These are phyloP conservation scores for Channallabes apus DNA, from an alignment of 2,797 vertebrate species.

Conservation along the genomic window DNA sequence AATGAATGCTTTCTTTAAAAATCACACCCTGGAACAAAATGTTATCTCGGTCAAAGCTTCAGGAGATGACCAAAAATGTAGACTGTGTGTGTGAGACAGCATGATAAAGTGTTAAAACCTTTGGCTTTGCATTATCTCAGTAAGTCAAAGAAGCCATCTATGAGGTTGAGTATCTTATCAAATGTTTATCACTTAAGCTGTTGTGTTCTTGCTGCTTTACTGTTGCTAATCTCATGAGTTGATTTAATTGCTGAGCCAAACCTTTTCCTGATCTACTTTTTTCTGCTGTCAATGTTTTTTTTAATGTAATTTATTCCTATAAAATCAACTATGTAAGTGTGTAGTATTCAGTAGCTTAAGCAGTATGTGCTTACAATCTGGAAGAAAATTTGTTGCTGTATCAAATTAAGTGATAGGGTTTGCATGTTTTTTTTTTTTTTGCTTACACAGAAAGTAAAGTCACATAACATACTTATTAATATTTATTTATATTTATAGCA, in stretches of 20 bases:
- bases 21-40: too few relatives aligned
- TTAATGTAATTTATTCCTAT: neutral
- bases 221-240: neutral
- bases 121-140: slow-evolving; percentile 29
- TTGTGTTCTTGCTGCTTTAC: neutral
- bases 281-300: neutral
- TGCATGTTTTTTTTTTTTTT: neutral
- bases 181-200: slow-evolving; percentile 7
- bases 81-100: neutral
- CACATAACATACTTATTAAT: neutral
- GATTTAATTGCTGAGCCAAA: neutral
- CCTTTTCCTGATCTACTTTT: neutral
- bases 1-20: neutral
- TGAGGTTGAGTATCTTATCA: neutral
- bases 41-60: too few relatives aligned
- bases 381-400: neutral
- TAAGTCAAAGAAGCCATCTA: neutral
- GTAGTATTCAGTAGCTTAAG: neutral
- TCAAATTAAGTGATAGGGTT: neutral
- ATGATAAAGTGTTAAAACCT: slow-evolving; percentile 31
- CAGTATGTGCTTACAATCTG: neutral
- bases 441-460: neutral
- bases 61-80: too few relatives aligned
- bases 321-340: neutral
- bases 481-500: neutral